Evolutionary conservation across 2,113 vertebrate genomes (phyloP), one percentile per base, ranked within the genome.

Genomic region (Paramisgurnus dabryanus): DNA sequence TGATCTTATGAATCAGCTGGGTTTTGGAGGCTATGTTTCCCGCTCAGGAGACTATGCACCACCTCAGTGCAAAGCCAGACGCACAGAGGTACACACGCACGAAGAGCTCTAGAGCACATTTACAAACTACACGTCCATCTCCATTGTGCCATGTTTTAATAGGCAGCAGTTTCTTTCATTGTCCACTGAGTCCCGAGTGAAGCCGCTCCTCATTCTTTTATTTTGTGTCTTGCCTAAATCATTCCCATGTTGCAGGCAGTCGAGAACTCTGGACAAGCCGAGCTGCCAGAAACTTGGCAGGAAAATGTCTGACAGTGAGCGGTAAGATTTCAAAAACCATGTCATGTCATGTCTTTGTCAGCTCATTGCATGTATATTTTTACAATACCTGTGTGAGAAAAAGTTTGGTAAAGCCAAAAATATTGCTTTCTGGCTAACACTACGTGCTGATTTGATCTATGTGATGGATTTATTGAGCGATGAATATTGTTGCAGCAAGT

Each of bases 191-290:
- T 79, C 49, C 70, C 80, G 81, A 75, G 76, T 83, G 78, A 81
- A 86, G 43, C 47, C 65, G 73, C 68, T 76, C 88, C 81, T 90
- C 80, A 85, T 82, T 49, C 71, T 88, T 87, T 86, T 84, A 88
- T 90, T 90, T 85, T 72, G 67, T 77, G 63, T 80, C 70, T 67
- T 67, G 78, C 80, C 84, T 88, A 82, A 50, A 83, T 92, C 93
- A 91, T 93, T 92, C 87, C 93, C 94, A 91, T 94, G 89, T 90
- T 91, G 87, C 95, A 99, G 97, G 94, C 95, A 96, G 87, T 93
- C 95, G 91, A 93, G 95, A 93, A 95, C 94, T 89, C 91, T 94
- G 94, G 96, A 97, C 92, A 94, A 93, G 90, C 91, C 95, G 91
- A 95, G 93, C 91, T 94, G 91, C 95, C 96, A 95, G 89, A 95